These are phyloP conservation scores for Philonicus albiceps DNA, from an alignment of 2,888 invertebrate genomes.

Conservation along the genomic window DNA sequence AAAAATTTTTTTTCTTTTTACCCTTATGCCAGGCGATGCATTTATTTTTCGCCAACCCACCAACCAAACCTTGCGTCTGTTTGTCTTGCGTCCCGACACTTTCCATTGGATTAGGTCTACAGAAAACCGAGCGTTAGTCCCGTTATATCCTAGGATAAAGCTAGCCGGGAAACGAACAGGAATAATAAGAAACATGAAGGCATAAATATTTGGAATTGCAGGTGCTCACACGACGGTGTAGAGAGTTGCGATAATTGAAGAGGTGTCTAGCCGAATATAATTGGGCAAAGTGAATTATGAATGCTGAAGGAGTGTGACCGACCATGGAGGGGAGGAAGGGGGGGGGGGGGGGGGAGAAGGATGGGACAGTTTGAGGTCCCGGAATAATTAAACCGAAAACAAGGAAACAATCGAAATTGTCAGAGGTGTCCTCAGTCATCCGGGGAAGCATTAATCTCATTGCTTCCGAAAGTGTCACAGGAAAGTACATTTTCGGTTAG, in stretches of 20 bases:
- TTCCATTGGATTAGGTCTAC: slow-evolving; percentile 29
- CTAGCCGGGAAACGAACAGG: neutral
- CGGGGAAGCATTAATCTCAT: slow-evolving; percentile 45
- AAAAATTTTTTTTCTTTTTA: slow-evolving; percentile 36
- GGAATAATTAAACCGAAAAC: slow-evolving; percentile 20
- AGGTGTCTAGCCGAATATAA: slow-evolving; percentile 41
- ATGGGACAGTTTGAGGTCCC: neutral
- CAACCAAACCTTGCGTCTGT: neutral
- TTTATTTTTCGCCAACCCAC: slow-evolving; percentile 14
- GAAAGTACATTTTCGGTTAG: slow-evolving; percentile 44
- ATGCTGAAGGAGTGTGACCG: neutral
- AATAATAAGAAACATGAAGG: slow-evolving; percentile 38
- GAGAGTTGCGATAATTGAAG: slow-evolving; percentile 34
- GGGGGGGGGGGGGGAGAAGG: no score
- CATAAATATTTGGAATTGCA: slow-evolving; percentile 39
- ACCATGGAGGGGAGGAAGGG: no score
- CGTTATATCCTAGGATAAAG: neutral
- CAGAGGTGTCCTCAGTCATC: neutral
- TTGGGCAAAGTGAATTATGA: slow-evolving; percentile 30
- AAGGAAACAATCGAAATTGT: neutral
- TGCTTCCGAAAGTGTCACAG: slow-evolving; percentile 47
- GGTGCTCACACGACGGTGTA: slow-evolving; percentile 22
- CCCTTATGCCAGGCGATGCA: slow-evolving; percentile 19
- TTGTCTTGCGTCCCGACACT: neutral
- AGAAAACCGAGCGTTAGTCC: neutral